Conservation (phyloP, 2,888 invertebrate genomes). For the Dolichopus griseipennis region DNA sequence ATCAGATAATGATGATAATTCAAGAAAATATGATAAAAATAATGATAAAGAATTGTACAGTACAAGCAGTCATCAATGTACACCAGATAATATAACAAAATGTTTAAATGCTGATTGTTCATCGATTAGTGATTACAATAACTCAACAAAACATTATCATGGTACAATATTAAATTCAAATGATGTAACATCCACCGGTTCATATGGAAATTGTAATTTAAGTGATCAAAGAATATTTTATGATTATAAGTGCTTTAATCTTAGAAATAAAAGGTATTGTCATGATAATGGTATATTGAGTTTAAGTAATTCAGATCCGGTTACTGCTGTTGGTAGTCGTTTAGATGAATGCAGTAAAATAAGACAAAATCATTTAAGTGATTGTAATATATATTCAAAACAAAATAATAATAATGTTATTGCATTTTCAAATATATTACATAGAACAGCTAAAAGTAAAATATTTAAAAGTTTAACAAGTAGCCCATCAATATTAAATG, state of each 20-base stretch:
- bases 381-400: conserved; percentile 35
- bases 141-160: conserved; percentile 13
- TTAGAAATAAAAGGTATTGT: conserved; percentile 25
- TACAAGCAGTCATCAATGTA: conserved; percentile 17
- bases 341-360: conserved; percentile 27
- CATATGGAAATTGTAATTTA: conserved; percentile 14
- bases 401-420: conserved; percentile 30
- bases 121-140: conserved; percentile 1
- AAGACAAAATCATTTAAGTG: conserved; percentile 40
- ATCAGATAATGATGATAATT: conserved; percentile 15
- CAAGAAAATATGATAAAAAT: conserved; percentile 22
- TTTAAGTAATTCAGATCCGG: conserved; percentile 33
- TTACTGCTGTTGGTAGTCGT: conserved; percentile 27
- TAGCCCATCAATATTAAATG: conserved; percentile 41
- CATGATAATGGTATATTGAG: conserved; percentile 25
- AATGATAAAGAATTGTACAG: conserved; percentile 28
- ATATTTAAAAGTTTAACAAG: conserved; percentile 43
- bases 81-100: conserved; percentile 5
- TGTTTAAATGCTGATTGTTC: conserved; percentile 1
- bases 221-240: conserved; percentile 21
- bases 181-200: conserved; percentile 5
- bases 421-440: conserved; percentile 34
- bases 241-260: conserved; percentile 23
- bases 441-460: conserved; percentile 40
- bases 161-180: conserved; percentile 29